Evolutionary conservation across 2,113 vertebrate species (phyloP).

Genomic region (Mystacornis crossleyi): DNA sequence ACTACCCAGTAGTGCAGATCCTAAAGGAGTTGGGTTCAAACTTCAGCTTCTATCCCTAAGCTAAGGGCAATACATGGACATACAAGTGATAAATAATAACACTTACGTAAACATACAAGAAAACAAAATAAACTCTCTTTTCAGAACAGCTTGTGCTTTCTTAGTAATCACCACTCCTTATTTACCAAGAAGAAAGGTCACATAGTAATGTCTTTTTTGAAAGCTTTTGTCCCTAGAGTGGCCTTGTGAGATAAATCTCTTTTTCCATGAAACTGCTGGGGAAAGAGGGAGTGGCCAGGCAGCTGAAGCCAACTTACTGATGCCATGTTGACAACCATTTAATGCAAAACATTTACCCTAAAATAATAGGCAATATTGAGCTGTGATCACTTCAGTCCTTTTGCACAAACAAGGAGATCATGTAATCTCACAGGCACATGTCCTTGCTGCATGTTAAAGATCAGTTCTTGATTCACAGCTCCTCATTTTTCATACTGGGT

Average conservation of each 20-base stretch:
- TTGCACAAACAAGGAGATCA: background rate
- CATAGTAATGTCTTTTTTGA: background rate
- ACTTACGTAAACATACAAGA: background rate
- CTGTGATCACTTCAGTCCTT: background rate
- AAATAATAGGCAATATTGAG: background rate
- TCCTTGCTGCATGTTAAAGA: background rate
- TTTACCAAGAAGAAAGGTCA: constrained; percentile 48
- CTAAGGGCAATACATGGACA: background rate
- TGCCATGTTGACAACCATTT: background rate
- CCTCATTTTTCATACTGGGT: background rate
- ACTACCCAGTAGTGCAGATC: background rate
- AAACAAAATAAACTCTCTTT: background rate
- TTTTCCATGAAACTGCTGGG: background rate
- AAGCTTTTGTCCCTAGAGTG: constrained; percentile 18
- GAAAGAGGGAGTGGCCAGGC: background rate
- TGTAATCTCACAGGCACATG: background rate
- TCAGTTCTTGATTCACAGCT: background rate
- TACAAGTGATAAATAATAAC: background rate
- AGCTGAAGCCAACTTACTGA: background rate
- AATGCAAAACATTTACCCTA: background rate
- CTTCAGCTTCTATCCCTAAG: background rate
- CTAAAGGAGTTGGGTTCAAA: background rate
- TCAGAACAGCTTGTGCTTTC: constrained; percentile 42
- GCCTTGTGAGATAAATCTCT: background rate
- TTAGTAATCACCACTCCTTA: constrained; percentile 28